Conservation (phyloP, 2,888 invertebrate genomes). For the Habrosyne pyritoides region DNA sequence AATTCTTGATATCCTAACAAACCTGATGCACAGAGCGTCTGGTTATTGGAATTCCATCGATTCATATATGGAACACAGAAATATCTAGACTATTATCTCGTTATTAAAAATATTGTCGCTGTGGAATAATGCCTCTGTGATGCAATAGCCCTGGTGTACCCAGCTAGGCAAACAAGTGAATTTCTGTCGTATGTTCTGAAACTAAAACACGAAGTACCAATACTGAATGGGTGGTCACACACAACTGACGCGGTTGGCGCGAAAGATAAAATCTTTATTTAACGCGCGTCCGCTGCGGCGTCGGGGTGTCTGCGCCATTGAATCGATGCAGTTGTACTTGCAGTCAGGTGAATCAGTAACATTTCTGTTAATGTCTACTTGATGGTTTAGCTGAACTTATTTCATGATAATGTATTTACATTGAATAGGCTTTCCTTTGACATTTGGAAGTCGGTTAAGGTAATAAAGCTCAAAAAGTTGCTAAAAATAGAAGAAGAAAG, state of each 20-base stretch:
- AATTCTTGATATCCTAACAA: not conserved
- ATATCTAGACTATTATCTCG: not conserved
- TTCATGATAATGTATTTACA: too few relatives aligned
- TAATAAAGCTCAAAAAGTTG: too few relatives aligned
- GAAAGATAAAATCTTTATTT: conserved; percentile 31
- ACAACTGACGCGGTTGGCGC: not conserved
- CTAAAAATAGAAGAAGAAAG: too few relatives aligned
- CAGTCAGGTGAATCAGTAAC: conserved; percentile 24
- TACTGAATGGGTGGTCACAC: not conserved
- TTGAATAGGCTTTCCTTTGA: too few relatives aligned
- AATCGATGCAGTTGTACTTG: conserved; percentile 10
- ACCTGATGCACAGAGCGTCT: not conserved
- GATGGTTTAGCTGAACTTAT: not conserved
- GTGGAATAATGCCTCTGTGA: not conserved
- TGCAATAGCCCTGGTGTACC: too few relatives aligned
- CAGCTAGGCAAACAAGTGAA: too few relatives aligned
- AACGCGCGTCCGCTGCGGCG: conserved; percentile 13
- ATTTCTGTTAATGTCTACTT: not conserved
- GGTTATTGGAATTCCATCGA: not conserved
- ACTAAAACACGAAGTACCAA: conserved; percentile 1
- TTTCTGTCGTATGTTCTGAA: too few relatives aligned
- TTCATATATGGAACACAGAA: not conserved
- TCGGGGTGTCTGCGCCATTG: conserved; percentile 12
- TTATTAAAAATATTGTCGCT: not conserved
- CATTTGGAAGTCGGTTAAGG: too few relatives aligned